A percentile compares a stretch with the other conserved stretches of the same genome.
Evolutionary conservation across 92 coral and sea anemone genomes (phyloP).

Genomic region (Porites lobata): DNA sequence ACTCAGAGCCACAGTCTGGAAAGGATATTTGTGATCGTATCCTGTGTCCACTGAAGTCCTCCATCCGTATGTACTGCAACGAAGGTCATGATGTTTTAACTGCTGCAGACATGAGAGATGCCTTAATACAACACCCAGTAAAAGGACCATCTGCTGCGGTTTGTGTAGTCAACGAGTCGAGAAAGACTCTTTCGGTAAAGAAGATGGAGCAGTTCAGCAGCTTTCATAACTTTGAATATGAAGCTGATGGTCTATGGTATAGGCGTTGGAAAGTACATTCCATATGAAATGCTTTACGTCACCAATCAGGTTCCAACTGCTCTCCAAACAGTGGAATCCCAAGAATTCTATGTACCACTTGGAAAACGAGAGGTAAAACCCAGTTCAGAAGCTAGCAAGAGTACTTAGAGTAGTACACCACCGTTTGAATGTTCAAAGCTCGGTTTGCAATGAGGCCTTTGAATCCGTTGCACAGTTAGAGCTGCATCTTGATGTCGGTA

Average conservation of each 20-base stretch:
- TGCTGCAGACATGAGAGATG: constrained; percentile 82
- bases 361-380: constrained; percentile 56
- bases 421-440: constrained; percentile 67
- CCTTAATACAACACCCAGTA: constrained; percentile 79
- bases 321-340: constrained; percentile 53
- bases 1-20: constrained; percentile 85
- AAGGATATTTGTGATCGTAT: constrained; percentile 83
- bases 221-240: constrained; percentile 75
- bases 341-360: constrained; percentile 57
- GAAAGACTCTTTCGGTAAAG: constrained; percentile 55
- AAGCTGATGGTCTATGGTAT: constrained; percentile 67
- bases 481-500: constrained; percentile 77
- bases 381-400: constrained; percentile 24
- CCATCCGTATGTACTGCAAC: constrained; percentile 76
- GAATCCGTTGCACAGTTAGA: constrained; percentile 63
- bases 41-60: constrained; percentile 79
- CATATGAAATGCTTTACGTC: constrained; percentile 42
- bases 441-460: constrained; percentile 73
- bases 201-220: constrained; percentile 61
- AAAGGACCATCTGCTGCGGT: constrained; percentile 86
- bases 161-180: constrained; percentile 61
- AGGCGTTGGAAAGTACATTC: constrained; percentile 70
- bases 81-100: constrained; percentile 86
- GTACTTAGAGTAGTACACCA: constrained; percentile 38
- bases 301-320: constrained; percentile 66